phyloP scores from a whole-genome alignment of 2,797 vertebrate genomes.

The Columba guinea region DNA sequence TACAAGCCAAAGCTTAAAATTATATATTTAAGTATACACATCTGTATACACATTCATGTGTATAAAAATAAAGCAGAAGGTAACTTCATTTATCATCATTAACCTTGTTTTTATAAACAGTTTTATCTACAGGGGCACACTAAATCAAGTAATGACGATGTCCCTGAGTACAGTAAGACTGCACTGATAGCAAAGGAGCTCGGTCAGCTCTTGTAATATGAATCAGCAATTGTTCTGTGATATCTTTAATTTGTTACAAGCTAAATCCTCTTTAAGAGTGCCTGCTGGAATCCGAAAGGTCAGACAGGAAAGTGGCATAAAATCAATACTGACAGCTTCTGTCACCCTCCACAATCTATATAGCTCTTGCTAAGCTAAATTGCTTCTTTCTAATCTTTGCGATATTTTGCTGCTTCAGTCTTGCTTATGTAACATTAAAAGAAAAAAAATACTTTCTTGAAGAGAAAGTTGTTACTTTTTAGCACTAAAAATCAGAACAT shows the following conservation, averaged over 20 bases:
- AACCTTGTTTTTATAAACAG: not conserved
- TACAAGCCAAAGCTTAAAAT: not conserved
- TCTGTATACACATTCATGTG: not conserved
- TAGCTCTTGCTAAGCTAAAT: slow-evolving; percentile 44
- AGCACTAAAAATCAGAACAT: not conserved
- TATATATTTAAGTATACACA: not conserved
- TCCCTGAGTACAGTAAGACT: not conserved
- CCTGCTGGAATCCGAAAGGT: slow-evolving; percentile 51
- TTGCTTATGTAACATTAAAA: not conserved
- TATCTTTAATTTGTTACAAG: slow-evolving; percentile 65
- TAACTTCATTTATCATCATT: not conserved
- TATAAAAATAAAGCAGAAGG: not conserved
- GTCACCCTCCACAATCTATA: slow-evolving; percentile 7
- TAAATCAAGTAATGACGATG: not conserved
- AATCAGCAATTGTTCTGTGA: slow-evolving; percentile 51
- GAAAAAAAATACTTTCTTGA: not conserved
- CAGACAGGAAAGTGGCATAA: slow-evolving; percentile 35
- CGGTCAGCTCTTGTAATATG: not conserved
- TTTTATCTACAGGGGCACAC: not conserved
- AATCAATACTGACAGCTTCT: slow-evolving; percentile 58
- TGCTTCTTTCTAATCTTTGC: slow-evolving; percentile 54
- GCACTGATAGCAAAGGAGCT: not conserved
- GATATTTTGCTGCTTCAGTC: not conserved
- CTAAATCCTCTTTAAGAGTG: slow-evolving; percentile 32
- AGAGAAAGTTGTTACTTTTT: not conserved